Percentiles rank a stretch among this genome's conserved stretches.
phyloP scores from a whole-genome alignment of 2,888 invertebrate species.

The Scaptomyza tumidula region DNA sequence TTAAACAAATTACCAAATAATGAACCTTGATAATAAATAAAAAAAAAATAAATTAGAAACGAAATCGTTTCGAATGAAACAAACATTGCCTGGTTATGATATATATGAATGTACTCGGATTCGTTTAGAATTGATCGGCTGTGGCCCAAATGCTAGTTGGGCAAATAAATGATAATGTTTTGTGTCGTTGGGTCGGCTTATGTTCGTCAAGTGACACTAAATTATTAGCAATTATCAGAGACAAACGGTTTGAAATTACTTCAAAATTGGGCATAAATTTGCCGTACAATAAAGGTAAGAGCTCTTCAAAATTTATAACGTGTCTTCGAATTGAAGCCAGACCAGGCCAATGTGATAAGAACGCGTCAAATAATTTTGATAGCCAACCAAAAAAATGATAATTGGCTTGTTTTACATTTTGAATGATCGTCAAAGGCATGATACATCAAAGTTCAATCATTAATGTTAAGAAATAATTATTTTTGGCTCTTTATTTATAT shows the following conservation, averaged over 20 bases:
- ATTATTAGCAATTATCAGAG: slow-evolving; percentile 80
- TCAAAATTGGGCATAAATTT: slow-evolving; percentile 74
- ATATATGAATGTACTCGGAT: slow-evolving; percentile 46
- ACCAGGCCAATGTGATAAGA: slow-evolving; percentile 42
- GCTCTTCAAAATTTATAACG: slow-evolving; percentile 49
- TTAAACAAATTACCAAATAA: slow-evolving; percentile 55
- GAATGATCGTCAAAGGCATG: slow-evolving; percentile 31
- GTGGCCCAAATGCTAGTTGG: slow-evolving; percentile 45
- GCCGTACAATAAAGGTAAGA: slow-evolving; percentile 46
- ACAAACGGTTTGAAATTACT: slow-evolving; percentile 71
- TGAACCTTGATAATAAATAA: slow-evolving; percentile 48
- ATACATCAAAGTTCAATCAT: slow-evolving; percentile 52
- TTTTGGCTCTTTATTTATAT: slow-evolving; percentile 47
- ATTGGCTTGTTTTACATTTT: slow-evolving; percentile 43
- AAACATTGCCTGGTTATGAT: slow-evolving; percentile 36
- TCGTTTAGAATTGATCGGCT: slow-evolving; percentile 57
- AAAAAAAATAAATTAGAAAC: no score
- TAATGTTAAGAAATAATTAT: slow-evolving; percentile 39
- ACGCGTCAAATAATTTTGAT: slow-evolving; percentile 35
- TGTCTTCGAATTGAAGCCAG: slow-evolving; percentile 27
- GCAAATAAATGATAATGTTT: slow-evolving; percentile 59
- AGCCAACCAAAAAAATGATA: slow-evolving; percentile 39
- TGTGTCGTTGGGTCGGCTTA: slow-evolving; percentile 58
- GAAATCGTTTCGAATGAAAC: slow-evolving; percentile 15
- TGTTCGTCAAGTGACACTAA: slow-evolving; percentile 75